Conservation (phyloP, 2,888 invertebrate genomes). For the Lutraria lutraria region DNA sequence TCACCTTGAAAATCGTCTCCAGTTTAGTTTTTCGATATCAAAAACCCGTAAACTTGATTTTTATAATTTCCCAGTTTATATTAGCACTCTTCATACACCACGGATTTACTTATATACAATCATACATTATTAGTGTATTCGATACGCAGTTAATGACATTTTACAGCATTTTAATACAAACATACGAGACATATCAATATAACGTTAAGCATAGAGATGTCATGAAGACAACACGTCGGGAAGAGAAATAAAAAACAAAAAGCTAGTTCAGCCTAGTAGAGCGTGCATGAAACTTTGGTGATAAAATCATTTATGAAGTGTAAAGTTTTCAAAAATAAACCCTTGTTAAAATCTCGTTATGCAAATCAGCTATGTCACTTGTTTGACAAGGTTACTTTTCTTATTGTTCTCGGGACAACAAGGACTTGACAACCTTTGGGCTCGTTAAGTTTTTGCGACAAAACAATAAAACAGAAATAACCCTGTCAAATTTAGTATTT, state of each 20-base stretch:
- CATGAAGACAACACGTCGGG: not conserved
- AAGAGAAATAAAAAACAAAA: not conserved
- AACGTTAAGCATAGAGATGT: not conserved
- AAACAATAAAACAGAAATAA: conserved; percentile 33
- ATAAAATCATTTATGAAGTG: not conserved
- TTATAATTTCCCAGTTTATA: no score
- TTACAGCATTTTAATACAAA: not conserved
- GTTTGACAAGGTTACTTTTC: not conserved
- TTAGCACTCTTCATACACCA: not conserved
- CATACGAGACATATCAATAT: not conserved
- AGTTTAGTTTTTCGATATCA: not conserved
- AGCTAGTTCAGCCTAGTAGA: not conserved
- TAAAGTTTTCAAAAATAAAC: not conserved
- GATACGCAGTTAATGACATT: not conserved
- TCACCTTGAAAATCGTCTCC: not conserved
- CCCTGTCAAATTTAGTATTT: conserved; percentile 22
- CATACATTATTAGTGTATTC: not conserved
- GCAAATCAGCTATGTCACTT: not conserved
- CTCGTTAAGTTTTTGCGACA: not conserved
- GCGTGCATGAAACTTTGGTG: not conserved
- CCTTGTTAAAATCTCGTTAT: not conserved
- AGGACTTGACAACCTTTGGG: conserved; percentile 27
- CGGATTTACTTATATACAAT: not conserved
- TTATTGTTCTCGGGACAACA: conserved; percentile 16
- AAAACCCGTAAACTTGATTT: not conserved